Percentiles rank a stretch among this genome's conserved stretches.
These are phyloP conservation scores for Salpingus planirostris DNA, from an alignment of 2,888 invertebrate genomes.

Conservation along the genomic window DNA sequence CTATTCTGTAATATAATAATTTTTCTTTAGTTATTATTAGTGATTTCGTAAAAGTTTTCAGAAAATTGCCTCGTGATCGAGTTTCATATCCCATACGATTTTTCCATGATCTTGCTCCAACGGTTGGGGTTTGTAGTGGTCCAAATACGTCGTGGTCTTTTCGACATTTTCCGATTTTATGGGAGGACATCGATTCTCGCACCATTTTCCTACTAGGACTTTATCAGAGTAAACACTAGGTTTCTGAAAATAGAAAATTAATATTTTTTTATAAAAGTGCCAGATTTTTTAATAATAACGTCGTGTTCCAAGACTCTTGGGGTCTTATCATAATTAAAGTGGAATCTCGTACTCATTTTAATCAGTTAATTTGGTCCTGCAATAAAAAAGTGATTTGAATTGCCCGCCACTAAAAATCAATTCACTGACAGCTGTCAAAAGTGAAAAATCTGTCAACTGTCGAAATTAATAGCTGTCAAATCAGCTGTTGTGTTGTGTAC, in stretches of 20 bases:
- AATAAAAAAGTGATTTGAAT: no score
- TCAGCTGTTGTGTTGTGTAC: no score
- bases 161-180: slow-evolving; percentile 1
- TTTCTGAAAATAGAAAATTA: slow-evolving; percentile 20
- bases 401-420: no score
- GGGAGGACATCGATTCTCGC: slow-evolving; percentile 17
- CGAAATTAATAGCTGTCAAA: no score
- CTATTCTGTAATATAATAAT: slow-evolving; percentile 36
- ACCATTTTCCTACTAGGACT: slow-evolving; percentile 26
- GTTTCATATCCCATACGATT: slow-evolving; percentile 13
- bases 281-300: no score
- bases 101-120: neutral
- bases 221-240: slow-evolving; percentile 17
- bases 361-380: no score
- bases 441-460: no score
- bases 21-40: neutral
- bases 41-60: neutral
- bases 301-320: no score
- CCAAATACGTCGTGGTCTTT: slow-evolving; percentile 1
- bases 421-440: no score
- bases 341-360: no score
- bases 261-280: no score
- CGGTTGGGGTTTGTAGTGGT: slow-evolving; percentile 1
- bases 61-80: slow-evolving; percentile 17
- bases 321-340: no score